Conservation (phyloP, 1,140 invertebrate species). For the Drosophila elegans region DNA sequence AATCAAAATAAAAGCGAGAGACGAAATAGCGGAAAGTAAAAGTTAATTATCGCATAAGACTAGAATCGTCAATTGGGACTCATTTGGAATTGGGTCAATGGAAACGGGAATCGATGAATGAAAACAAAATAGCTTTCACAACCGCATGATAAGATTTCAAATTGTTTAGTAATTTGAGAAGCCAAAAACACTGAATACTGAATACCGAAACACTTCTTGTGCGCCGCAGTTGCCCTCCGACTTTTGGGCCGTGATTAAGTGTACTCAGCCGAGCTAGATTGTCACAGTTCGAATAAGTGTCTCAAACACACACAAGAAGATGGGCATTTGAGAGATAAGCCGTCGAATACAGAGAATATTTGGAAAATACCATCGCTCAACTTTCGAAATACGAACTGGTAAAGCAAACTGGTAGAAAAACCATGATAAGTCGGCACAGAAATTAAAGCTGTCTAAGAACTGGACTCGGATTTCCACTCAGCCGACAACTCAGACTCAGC, state of each 20-base stretch:
- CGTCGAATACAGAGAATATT: constrained; percentile 14
- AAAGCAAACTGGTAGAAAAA: constrained; percentile 17
- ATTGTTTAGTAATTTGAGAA: constrained; percentile 22
- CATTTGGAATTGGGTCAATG: constrained; percentile 60
- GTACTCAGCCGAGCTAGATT: constrained; percentile 5
- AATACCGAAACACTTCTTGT: constrained; percentile 12
- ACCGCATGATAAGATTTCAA: constrained; percentile 22
- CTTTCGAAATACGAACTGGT: constrained; percentile 22
- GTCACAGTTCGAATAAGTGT: neutral
- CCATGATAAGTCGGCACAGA: constrained; percentile 42
- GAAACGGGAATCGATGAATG: constrained; percentile 54
- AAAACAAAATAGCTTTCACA: constrained; percentile 34
- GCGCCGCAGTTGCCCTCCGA: constrained; percentile 3
- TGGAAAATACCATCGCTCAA: constrained; percentile 16
- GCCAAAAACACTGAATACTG: constrained; percentile 8
- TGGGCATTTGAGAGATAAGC: constrained; percentile 24
- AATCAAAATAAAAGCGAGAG: constrained; percentile 26
- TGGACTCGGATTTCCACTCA: constrained; percentile 25
- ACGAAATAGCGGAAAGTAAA: constrained; percentile 51
- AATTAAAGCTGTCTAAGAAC: constrained; percentile 40
- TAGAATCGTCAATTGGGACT: constrained; percentile 40
- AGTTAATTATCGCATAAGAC: constrained; percentile 56
- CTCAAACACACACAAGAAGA: constrained; percentile 8
- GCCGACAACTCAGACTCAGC: constrained; percentile 19
- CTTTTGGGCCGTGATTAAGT: constrained; percentile 18